A percentile compares a stretch with the other conserved stretches of the same genome.
Conservation (phyloP, 2,113 vertebrate genomes). For the Sisor rabdophorus region DNA sequence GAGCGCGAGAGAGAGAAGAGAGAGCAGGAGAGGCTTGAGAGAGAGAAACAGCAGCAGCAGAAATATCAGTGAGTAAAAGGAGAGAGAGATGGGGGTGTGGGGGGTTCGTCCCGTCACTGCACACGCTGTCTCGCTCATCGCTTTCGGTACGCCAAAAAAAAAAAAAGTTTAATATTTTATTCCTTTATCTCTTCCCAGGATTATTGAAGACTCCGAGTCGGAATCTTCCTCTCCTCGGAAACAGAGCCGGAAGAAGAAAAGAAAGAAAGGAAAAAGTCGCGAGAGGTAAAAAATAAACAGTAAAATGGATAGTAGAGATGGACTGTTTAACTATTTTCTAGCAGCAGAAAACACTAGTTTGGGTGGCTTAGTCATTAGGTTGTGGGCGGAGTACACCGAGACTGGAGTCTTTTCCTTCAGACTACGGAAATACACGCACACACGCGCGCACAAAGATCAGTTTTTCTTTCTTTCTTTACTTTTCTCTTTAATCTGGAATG, state of each 20-base stretch:
- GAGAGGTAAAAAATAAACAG: constrained; percentile 64
- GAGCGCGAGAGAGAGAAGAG: constrained; percentile 74
- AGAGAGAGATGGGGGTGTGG: not conserved
- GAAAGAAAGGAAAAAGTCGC: constrained; percentile 80
- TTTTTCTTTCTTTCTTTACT: no score
- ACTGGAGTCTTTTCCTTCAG: no score
- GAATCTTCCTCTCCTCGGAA: constrained; percentile 77
- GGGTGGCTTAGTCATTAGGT: no score
- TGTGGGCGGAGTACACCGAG: no score
- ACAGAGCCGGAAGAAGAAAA: constrained; percentile 84
- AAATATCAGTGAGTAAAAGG: constrained; percentile 69
- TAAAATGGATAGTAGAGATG: not conserved
- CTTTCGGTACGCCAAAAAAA: no score
- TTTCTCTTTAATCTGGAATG: no score
- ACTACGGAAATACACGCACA: no score
- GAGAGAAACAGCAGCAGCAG: constrained; percentile 67
- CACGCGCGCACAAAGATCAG: no score
- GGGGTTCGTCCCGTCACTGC: no score
- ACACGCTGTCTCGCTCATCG: not conserved
- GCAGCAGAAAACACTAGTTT: no score
- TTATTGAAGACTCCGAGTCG: constrained; percentile 77
- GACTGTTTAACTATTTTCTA: no score
- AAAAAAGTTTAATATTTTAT: not conserved
- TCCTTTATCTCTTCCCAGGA: constrained; percentile 54
- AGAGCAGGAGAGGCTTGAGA: constrained; percentile 70